These are phyloP conservation scores for Temnothorax ravouxi DNA, from an alignment of 2,888 invertebrate species.

Conservation along the genomic window DNA sequence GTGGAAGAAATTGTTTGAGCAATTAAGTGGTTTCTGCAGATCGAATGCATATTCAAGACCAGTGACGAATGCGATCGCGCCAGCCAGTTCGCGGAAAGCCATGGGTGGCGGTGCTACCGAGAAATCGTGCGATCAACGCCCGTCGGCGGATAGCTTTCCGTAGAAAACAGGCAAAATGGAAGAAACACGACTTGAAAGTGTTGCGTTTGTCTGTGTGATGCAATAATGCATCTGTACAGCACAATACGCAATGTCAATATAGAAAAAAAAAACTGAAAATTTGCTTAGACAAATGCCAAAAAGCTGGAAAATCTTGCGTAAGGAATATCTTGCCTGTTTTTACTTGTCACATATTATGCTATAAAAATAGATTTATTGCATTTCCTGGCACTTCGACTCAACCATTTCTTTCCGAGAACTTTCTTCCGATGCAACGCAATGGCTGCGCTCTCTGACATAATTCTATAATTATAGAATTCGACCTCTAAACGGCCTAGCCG, in stretches of 20 bases:
- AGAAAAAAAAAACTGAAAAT: neutral
- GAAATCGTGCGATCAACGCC: constrained; percentile 47
- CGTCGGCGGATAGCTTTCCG: neutral
- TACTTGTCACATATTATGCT: neutral
- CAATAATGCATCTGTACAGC: constrained; percentile 5
- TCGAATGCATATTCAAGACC: constrained; percentile 51
- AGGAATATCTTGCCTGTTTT: neutral
- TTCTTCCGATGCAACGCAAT: constrained; percentile 35
- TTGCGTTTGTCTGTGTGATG: neutral
- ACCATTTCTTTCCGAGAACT: constrained; percentile 14
- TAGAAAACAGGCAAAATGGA: neutral
- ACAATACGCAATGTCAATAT: neutral
- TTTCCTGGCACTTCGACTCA: neutral
- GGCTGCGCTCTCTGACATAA: constrained; percentile 70
- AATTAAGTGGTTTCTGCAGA: constrained; percentile 78
- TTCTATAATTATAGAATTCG: constrained; percentile 79
- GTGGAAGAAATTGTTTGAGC: constrained; percentile 84
- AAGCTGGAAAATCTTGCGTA: neutral
- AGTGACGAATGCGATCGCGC: constrained; percentile 33
- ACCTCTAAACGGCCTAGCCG: constrained; percentile 84
- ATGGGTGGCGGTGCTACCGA: constrained; percentile 24
- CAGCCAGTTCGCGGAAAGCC: constrained; percentile 44
- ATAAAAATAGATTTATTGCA: neutral
- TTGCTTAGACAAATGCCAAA: neutral
- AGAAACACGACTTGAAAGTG: neutral